Base-by-base conservation (phyloP, 2,113 vertebrate genomes). In the Corydoras sp. region DNA sequence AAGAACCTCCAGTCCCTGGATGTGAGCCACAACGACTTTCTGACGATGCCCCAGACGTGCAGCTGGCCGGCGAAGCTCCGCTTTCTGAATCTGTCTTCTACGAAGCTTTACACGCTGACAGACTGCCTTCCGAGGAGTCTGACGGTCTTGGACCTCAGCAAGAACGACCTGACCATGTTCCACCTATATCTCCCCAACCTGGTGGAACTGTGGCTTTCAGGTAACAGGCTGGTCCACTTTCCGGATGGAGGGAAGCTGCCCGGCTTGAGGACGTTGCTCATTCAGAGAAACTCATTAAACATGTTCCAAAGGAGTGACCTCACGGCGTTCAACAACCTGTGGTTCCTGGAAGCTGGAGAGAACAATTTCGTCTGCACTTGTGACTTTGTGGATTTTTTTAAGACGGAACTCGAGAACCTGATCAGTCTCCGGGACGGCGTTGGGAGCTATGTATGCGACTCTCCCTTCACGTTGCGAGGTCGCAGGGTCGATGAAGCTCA, bases 361-460 rank as follows among this genome's bases (percentile, higher is more conserved):
- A 95, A 95, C 85, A 90, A 85, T 70, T 97, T 93, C 14, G 78
- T 92, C 31, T 98, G 95, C 78, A 90, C 92, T 62, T 98, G 95
- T 35, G 86, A 90, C 2, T 92, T 97, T 73, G 80, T 96, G 0
- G 14, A 75, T 2, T 94, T 94, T 76, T 53, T 86, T 9, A 84
- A 86, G 0, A 70, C 76, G 0, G 59, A 83, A 10, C 35, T 70
- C 0, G 3, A 62, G 0, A 43, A 83, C 7, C 43, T 15, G 2
- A 14, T 74, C 8, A 58, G 80, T 15, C 78, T 94, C 31, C 69
- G 61, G 0, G 91, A 89, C 9, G 85, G 87, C 79, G 87, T 82
- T 0, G 81, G 84, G 0, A 51, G 29, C 55, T 96, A 98, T 35
- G 0, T 86, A 54, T 97, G 95, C 0, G 91, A 95, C 68, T 92